Evolutionary conservation across 2,113 vertebrate species (phyloP), one percentile per base, ranked within the genome.

Genomic region (Colaptes auratus): DNA sequence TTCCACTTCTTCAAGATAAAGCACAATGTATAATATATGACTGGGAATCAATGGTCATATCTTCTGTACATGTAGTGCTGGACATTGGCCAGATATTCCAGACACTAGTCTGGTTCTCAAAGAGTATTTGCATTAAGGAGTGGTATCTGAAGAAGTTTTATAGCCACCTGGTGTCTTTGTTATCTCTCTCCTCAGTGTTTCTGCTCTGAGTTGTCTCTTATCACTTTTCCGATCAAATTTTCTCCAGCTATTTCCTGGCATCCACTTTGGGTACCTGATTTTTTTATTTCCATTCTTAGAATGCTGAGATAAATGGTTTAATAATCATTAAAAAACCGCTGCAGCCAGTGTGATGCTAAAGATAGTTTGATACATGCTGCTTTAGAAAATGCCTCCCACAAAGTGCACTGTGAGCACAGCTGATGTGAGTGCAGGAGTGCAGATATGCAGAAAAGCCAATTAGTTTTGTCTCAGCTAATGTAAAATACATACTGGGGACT

Each of bases 81-180:
- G 93, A 95, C 50, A 72, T 50, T 10, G 0, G 82, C 91, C 93
- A 95, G 75, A 44, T 93, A 88, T 83, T 94, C 79, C 88, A 95
- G 94, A 96, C 85, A 83, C 48, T 81, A 83, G 82, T 91, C 91
- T 95, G 89, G 89, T 89, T 97, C 85, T 79, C 87, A 86, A 88
- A 60, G 46, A 65, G 20, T 63, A 80, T 89, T 93, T 91, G 53
- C 31, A 69, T 78, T 65, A 88, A 88, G 79, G 69, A 93, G 25
- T 69, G 82, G 69, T 83, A 72, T 39, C 39, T 71, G n/a, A 86
- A 74, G 31, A 86, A 33, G 33, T 89, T 95, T 77, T 89, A 52
- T 77, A 61, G 67, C 56, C 5, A 2, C 23, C 7, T 36, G 5
- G 36, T 56, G n/a, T 60, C 18, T 39, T 84, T 79, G 24, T 67